These are phyloP conservation scores for Volucella inflata DNA, from an alignment of 2,888 invertebrate genomes.

Conservation along the genomic window DNA sequence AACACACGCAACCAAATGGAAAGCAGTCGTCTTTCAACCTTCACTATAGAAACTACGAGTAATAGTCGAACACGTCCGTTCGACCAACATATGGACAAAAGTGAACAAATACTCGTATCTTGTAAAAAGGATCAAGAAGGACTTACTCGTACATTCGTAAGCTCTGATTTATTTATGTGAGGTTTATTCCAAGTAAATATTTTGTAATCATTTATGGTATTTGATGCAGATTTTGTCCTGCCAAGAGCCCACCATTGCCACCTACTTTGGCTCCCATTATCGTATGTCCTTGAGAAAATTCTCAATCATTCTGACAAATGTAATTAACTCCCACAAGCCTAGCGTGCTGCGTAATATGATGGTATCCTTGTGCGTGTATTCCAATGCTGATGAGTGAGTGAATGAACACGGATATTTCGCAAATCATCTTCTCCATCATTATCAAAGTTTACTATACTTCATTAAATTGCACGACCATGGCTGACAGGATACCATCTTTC, in stretches of 20 bases:
- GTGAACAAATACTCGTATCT: conserved; percentile 10
- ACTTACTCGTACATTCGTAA: conserved; percentile 16
- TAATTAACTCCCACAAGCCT: conserved; percentile 26
- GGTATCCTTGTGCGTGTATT: background rate
- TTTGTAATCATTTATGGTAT: conserved; percentile 49
- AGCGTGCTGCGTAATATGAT: too few relatives aligned
- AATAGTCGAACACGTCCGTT: background rate
- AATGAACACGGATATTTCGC: background rate
- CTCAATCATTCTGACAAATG: conserved; percentile 32
- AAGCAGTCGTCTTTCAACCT: background rate
- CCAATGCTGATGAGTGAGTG: background rate
- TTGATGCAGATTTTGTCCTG: conserved; percentile 37
- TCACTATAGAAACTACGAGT: background rate
- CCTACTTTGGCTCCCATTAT: too few relatives aligned
- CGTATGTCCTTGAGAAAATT: conserved; percentile 40
- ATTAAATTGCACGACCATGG: conserved; percentile 23
- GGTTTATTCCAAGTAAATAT: conserved; percentile 34
- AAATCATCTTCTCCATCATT: conserved; percentile 26
- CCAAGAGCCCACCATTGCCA: background rate
- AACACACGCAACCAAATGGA: conserved; percentile 29
- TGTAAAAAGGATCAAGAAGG: conserved; percentile 38
- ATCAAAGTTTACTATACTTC: conserved; percentile 37
- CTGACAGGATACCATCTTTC: too few relatives aligned
- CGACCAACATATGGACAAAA: background rate
- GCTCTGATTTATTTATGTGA: conserved; percentile 55